Evolutionary conservation across 2,113 vertebrate genomes (phyloP), one percentile per base, ranked within the genome.

Genomic region (Cacatua alba): DNA sequence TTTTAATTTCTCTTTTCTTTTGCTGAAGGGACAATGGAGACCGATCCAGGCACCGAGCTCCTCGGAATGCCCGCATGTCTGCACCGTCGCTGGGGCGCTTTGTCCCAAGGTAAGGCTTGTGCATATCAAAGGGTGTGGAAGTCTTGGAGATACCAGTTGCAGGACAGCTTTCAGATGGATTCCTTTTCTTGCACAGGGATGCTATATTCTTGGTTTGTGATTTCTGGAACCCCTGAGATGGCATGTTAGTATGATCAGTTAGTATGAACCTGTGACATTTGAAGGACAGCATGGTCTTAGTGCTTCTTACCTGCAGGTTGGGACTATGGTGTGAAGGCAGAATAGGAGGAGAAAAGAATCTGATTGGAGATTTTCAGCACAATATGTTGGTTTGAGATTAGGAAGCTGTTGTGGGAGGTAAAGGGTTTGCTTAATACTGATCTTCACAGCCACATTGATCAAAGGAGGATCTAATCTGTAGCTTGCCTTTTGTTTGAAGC

Each of bases 31-130:
- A 99, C 84, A 99, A 98, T 46, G 98, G 99, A 90, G 99, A 99
- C 94, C 83, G 99, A 95, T 98, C 99, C 17, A 98, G 99, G 78
- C 99, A 99, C 98, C 96, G 99, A 98, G 99, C 99, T 53, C 98
- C 99, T 14, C 98, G 99, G 10, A 99, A 99, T 11, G 99, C 99
- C 90, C 98, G 99, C 53, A 99, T 99, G 99, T 99, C 99, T 25
- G 99, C 99, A 1, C 99, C 99, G 0, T 99, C 99, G 0, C 98
- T 99, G 78, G 99, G 99, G 8, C 99, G 99, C 68, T 99, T 99
- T 51, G 99, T 99, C 71, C 99, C 99, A 0, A 98, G 99, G 99
- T 99, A 97, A 98, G 97, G 77, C 60, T 75, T 28, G 17, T 9
- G 24, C 24, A 25, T 59, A 33, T 18, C 17, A 28, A 92, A 51